Evolutionary conservation across 2,113 vertebrate species (phyloP), one percentile per base, ranked within the genome.

Genomic region (Stomatorhinus ivindoensis): DNA sequence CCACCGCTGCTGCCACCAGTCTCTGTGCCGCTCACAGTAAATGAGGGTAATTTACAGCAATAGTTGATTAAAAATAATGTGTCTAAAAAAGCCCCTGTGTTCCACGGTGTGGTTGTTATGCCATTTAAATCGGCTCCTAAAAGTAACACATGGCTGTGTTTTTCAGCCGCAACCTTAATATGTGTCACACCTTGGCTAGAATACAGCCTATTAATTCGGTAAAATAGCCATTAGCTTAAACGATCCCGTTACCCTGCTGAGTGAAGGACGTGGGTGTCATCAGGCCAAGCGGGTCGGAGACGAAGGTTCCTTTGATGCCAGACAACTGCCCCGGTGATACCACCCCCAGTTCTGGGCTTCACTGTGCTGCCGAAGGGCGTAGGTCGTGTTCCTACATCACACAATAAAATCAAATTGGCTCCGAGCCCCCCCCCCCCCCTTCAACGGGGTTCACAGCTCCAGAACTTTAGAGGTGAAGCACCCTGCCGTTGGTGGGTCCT

Each of bases 1-100:
- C n/a, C n/a, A n/a, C n/a, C 13, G 35, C n/a, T 50, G 6, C n/a
- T 27, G 39, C 76, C 80, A 48, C n/a, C 50, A 3, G 61, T 35
- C 80, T 80, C 61, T 89, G 88, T 91, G 44, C 47, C 50, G 17
- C 46, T 42, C 50, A 48, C 27, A 9, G 46, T 91, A 89, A 91
- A 90, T 80, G 69, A 80, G 50, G 8, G 76, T 86, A 35, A 89
- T 92, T 92, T 87, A 91, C 89, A 19, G 7, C 27, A 73, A 86
- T 8, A 80, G 24, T 39, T 65, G 89, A 17, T 48, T 83, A 88
- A 86, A 84, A 90, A 87, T 58, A 73, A 85, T 42, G 39, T 13
- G 58, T 58, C 24, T 61, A 58, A 47, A 89, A 35, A 55, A 89
- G 11, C 31, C 46, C 13, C 4, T 3, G 6, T 5, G 10, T 55